Evolutionary conservation across 2,113 vertebrate species (phyloP).

Genomic region (Acrocephalus kingi): DNA sequence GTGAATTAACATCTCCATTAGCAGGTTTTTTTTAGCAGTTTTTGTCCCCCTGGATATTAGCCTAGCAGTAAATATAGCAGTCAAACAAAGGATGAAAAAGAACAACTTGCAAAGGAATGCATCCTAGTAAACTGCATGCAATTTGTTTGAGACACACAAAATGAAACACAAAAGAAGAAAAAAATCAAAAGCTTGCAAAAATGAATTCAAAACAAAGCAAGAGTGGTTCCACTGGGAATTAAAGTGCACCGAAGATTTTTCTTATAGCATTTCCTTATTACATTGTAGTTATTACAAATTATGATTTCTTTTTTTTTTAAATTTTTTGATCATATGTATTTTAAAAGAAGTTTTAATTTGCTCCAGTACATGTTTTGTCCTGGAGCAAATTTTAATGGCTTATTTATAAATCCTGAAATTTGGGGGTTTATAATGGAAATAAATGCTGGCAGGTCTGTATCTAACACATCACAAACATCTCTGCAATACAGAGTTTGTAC

Average conservation of each 20-base stretch:
- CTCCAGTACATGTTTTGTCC: neutral
- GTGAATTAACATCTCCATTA: neutral
- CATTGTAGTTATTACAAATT: neutral
- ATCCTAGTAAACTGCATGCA: neutral
- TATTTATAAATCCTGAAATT: slow-evolving; percentile 32
- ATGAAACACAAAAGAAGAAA: slow-evolving; percentile 18
- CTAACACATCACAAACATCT: neutral
- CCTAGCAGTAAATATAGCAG: neutral
- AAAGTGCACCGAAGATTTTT: neutral
- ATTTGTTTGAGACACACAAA: slow-evolving; percentile 15
- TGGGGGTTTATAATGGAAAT: slow-evolving; percentile 29
- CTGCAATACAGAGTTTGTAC: neutral
- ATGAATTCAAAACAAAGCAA: slow-evolving; percentile 2
- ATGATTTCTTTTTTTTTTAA: neutral
- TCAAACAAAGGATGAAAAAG: slow-evolving; percentile 32
- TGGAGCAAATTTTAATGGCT: slow-evolving; percentile 14
- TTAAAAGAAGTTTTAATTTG: slow-evolving; percentile 21
- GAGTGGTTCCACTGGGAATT: neutral
- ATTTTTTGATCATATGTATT: neutral
- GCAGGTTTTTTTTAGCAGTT: neutral
- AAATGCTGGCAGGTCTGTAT: neutral
- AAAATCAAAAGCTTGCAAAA: slow-evolving; percentile 26
- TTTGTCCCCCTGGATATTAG: neutral
- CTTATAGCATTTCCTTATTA: neutral
- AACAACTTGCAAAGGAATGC: slow-evolving; percentile 29